Evolutionary conservation across 2,888 invertebrate species (phyloP).

Genomic region (Oscheius sp.): DNA sequence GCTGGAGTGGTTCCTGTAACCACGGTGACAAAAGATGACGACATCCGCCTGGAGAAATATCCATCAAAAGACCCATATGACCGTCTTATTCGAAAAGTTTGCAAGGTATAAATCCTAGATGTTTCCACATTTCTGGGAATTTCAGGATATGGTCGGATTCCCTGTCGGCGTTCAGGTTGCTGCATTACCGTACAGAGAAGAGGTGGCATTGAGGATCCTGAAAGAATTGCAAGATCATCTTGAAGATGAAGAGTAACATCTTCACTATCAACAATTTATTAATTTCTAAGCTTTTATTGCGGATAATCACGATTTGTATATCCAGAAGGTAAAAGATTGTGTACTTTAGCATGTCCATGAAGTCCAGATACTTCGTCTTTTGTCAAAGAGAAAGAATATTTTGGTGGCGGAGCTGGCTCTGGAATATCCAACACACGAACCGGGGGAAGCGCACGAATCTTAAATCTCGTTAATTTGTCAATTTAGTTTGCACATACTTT

Average conservation of each 20-base stretch:
- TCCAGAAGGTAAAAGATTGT: constrained; percentile 62
- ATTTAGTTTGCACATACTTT: constrained; percentile 43
- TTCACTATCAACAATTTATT: too few species aligned
- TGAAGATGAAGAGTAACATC: background rate
- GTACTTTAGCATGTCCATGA: constrained; percentile 62
- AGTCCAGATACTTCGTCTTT: constrained; percentile 62
- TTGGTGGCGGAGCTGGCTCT: constrained; percentile 52
- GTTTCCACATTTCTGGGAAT: too few species aligned
- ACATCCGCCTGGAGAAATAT: constrained; percentile 54
- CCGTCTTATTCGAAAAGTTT: constrained; percentile 50
- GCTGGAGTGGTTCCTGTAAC: constrained; percentile 73
- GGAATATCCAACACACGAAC: constrained; percentile 65
- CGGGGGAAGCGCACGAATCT: constrained; percentile 69
- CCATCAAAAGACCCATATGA: constrained; percentile 61
- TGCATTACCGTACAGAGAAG: constrained; percentile 65
- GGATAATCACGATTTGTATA: constrained; percentile 58
- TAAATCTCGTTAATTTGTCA: background rate
- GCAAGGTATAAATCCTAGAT: constrained; percentile 34
- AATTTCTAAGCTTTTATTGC: background rate
- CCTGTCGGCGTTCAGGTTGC: constrained; percentile 68
- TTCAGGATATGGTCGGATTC: constrained; percentile 48
- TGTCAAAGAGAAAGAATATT: constrained; percentile 63
- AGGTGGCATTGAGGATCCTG: constrained; percentile 57
- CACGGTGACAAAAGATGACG: constrained; percentile 62
- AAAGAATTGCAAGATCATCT: constrained; percentile 16